Percentiles rank a stretch among this genome's conserved stretches.
phyloP scores from a whole-genome alignment of 2,113 vertebrate species.

The Leptodactylus fuscus region DNA sequence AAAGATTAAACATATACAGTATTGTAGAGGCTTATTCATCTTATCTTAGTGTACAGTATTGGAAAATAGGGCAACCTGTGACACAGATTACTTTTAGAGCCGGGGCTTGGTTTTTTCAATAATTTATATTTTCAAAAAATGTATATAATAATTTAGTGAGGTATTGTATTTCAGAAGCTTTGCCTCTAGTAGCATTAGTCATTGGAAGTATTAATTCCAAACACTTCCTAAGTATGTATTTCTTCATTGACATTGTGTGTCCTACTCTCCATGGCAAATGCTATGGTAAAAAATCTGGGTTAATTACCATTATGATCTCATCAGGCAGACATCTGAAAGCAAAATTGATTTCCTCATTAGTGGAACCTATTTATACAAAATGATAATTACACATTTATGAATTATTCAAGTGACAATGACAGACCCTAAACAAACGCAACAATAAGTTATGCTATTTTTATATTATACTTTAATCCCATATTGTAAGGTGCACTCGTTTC shows the following conservation, averaged over 20 bases:
- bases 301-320: constrained; percentile 59
- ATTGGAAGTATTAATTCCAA: neutral
- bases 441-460: constrained; percentile 25
- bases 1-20: no score
- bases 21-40: no score
- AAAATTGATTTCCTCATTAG: constrained; percentile 58
- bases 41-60: no score
- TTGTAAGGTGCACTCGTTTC: neutral
- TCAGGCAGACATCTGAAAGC: constrained; percentile 57
- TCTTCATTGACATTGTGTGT: constrained; percentile 53
- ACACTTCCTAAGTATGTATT: constrained; percentile 16
- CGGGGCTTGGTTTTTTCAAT: neutral
- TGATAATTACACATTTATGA: constrained; percentile 56
- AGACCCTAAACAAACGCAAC: constrained; percentile 29
- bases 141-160: neutral
- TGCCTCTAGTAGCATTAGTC: neutral
- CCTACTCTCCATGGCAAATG: constrained; percentile 47
- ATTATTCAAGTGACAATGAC: constrained; percentile 53
- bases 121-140: neutral
- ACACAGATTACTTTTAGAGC: constrained; percentile 2
- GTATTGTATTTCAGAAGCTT: neutral
- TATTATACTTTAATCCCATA: neutral
- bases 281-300: constrained; percentile 50
- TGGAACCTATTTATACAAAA: constrained; percentile 56
- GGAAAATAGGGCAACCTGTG: constrained; percentile 1